Conservation (phyloP, 2,113 vertebrate species). For the Oncorhynchus keta region DNA sequence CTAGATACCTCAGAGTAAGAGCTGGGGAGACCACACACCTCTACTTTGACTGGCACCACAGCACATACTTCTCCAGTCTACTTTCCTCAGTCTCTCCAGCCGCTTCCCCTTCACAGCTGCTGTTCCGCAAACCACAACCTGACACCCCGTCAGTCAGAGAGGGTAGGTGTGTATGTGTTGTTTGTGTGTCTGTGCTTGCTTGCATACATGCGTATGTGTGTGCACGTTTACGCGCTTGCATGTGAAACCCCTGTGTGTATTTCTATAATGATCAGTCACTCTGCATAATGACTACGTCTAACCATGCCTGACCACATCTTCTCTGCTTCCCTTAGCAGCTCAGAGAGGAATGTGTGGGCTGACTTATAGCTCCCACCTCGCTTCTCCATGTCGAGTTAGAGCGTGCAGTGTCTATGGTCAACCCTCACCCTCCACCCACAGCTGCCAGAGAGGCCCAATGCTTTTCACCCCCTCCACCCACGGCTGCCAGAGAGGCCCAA, state of each 20-base stretch:
- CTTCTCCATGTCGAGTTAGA: not conserved
- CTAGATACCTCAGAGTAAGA: not conserved
- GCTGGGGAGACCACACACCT: not conserved
- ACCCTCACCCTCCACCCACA: not conserved
- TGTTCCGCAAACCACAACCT: constrained; percentile 3
- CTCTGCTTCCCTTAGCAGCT: not conserved
- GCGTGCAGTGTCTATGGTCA: not conserved
- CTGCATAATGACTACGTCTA: not conserved
- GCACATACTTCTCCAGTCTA: not conserved
- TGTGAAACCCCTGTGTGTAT: not conserved
- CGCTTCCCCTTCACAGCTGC: not conserved
- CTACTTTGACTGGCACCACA: not conserved
- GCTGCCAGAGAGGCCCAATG: too few relatives aligned
- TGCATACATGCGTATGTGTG: not conserved
- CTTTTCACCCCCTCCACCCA: too few relatives aligned
- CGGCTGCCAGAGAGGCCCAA: too few relatives aligned
- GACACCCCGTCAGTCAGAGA: not conserved
- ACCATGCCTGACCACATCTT: not conserved
- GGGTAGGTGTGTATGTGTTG: not conserved
- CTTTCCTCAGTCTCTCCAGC: not conserved
- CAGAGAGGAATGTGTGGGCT: not conserved
- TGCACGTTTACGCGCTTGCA: not conserved
- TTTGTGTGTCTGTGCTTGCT: not conserved
- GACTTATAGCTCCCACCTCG: not conserved
- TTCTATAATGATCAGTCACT: not conserved